These are phyloP conservation scores for Anoplophora glabripennis DNA, from an alignment of 1,140 invertebrate genomes.

Conservation along the genomic window DNA sequence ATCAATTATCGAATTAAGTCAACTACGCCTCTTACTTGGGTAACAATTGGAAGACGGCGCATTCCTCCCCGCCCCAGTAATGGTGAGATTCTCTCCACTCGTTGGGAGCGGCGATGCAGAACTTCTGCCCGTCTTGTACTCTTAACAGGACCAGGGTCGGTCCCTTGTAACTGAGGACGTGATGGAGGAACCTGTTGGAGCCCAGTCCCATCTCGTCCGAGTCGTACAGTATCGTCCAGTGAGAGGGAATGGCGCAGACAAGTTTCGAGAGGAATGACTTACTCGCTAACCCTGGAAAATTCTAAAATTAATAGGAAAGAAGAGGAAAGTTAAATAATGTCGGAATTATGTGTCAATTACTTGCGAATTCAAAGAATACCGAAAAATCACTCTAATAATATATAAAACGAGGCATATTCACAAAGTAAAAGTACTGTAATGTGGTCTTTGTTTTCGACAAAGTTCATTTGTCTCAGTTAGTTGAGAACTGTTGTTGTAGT, in stretches of 20 bases:
- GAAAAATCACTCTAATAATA: too few relatives aligned
- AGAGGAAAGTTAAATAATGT: not conserved
- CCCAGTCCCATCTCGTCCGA: constrained; percentile 81
- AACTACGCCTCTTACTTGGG: constrained; percentile 76
- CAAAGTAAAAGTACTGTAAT: too few relatives aligned
- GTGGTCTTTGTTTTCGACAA: too few relatives aligned
- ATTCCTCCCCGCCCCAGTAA: constrained; percentile 79
- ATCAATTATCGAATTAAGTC: too few relatives aligned
- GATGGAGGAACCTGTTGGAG: constrained; percentile 82
- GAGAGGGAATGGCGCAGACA: constrained; percentile 64
- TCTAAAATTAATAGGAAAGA: too few relatives aligned
- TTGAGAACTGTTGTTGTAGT: too few relatives aligned
- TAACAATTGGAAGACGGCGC: constrained; percentile 72
- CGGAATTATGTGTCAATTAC: too few relatives aligned
- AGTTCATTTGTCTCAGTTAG: too few relatives aligned
- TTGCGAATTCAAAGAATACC: too few relatives aligned
- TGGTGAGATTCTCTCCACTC: constrained; percentile 85
- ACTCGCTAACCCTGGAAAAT: constrained; percentile 48
- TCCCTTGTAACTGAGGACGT: constrained; percentile 81
- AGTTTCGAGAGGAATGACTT: constrained; percentile 63
- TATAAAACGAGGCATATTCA: too few relatives aligned
- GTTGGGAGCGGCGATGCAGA: constrained; percentile 72
- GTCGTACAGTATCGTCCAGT: constrained; percentile 83
- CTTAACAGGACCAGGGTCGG: constrained; percentile 76
- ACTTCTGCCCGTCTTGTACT: constrained; percentile 63